These are phyloP conservation scores for Pollenia angustigena DNA, from an alignment of 2,888 invertebrate genomes.

Conservation along the genomic window DNA sequence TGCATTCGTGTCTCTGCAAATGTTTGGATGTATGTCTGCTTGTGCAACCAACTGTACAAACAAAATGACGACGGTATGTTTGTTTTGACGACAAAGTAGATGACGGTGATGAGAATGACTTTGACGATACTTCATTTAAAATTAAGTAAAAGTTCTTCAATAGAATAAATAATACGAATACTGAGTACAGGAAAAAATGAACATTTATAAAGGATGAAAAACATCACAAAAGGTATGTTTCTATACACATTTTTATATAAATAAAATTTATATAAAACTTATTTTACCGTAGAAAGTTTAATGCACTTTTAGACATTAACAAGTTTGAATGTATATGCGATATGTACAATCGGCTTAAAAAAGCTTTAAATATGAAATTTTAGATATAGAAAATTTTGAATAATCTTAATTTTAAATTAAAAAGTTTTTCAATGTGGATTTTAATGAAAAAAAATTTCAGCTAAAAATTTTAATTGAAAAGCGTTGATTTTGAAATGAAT, in stretches of 20 bases:
- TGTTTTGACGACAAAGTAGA: conserved; percentile 46
- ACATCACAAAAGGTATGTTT: not conserved
- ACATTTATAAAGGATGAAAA: conserved; percentile 18
- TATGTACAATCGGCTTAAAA: not conserved
- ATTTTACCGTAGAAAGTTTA: conserved; percentile 23
- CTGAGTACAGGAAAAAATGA: not conserved
- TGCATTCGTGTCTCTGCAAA: no score
- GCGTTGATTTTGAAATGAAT: no score
- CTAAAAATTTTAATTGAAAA: no score
- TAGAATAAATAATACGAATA: conserved; percentile 41
- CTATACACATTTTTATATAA: not conserved
- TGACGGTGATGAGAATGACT: conserved; percentile 48
- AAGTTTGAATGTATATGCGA: not conserved
- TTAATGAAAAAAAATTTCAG: no score
- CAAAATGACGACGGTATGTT: not conserved
- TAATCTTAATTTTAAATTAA: no score
- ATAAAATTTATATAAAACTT: not conserved
- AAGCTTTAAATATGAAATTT: no score
- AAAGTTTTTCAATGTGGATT: no score
- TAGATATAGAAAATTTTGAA: no score
- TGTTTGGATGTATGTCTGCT: not conserved
- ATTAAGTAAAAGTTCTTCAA: conserved; percentile 60
- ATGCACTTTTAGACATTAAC: conserved; percentile 22
- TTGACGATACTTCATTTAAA: conserved; percentile 61
- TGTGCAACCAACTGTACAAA: conserved; percentile 26